Base-by-base conservation (phyloP, 2,113 vertebrate genomes). In the Solenodon paradoxus region DNA sequence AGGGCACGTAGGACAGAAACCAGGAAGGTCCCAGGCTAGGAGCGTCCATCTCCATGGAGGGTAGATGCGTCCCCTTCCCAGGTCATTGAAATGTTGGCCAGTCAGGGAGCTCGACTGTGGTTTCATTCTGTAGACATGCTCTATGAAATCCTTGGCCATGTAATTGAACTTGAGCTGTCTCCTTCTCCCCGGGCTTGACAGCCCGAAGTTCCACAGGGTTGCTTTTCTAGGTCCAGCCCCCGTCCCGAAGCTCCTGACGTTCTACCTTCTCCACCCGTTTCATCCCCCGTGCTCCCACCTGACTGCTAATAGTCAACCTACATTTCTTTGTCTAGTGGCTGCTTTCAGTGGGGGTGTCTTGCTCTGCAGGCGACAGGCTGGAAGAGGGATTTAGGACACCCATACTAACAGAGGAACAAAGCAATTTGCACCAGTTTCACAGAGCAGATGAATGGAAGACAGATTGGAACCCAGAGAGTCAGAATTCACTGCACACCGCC, bases 11-110 rank as follows among this genome's bases (percentile, higher is more conserved):
- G 55, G 28, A 28, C 22, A 57, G 3, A 4, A 13, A 49, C 32
- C 64, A 22, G n/a, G 45, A 71, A 15, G 28, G 40, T 51, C 7
- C 26, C 13, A 16, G 7, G 47, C 13, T 30, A 55, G 69, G 2
- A 42, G 7, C 20, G 51, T 38, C 42, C 57, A 10, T 9, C 35
- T 26, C 42, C 40, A 7, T 49, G 30, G n/a, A 69, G 40, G 22
- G 24, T 7, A 15, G 5, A 26, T 42, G 35, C 7, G 10, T 9
- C 3, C 3, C 2, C 5, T 0, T 55, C 53, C 20, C 17, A 13
- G 17, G 7, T 11, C 5, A 51, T 13, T 15, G 20, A 42, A 53
- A n/a, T 51, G 7, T 4, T 51, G 26, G 26, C 82, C 40, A 40
- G 0, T 10, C 5, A 6, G 26, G n/a, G 40, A 11, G 17, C n/a